Conservation (phyloP, 1,140 invertebrate species). For the Procambarus virginalis region DNA sequence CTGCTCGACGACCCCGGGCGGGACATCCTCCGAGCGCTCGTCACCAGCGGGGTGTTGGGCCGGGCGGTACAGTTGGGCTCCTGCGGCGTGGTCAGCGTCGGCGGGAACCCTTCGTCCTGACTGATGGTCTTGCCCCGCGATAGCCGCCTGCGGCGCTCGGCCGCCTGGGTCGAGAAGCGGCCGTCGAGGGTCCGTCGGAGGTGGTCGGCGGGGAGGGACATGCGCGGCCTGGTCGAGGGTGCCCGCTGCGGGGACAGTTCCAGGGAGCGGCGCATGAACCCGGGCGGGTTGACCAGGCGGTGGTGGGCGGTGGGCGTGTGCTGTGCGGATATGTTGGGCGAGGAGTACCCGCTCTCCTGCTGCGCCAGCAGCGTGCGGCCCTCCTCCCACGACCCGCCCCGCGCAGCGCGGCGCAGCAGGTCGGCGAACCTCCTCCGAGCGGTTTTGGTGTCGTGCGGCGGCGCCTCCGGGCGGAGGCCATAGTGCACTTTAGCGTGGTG, state of each 20-base stretch:
- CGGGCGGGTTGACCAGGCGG: constrained; percentile 62
- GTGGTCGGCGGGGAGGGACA: constrained; percentile 68
- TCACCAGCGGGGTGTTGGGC: constrained; percentile 37
- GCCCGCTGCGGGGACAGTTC: constrained; percentile 63
- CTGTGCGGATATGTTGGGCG: constrained; percentile 68
- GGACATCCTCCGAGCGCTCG: constrained; percentile 63
- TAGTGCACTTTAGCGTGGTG: constrained; percentile 64
- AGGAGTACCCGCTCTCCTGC: constrained; percentile 70
- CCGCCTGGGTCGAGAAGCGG: constrained; percentile 65
- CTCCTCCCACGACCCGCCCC: constrained; percentile 67
- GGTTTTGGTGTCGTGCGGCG: constrained; percentile 55
- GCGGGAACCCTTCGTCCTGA: constrained; percentile 66
- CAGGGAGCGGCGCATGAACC: constrained; percentile 60
- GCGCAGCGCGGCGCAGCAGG: constrained; percentile 58
- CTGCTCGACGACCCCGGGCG: constrained; percentile 67
- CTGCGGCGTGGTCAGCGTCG: constrained; percentile 29
- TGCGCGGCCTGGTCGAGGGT: constrained; percentile 59
- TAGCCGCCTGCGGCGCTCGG: constrained; percentile 58
- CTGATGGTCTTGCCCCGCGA: constrained; percentile 68
- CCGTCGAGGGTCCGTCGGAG: constrained; percentile 65
- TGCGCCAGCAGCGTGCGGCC: constrained; percentile 64
- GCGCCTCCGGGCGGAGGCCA: constrained; percentile 55
- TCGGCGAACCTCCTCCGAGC: constrained; percentile 64
- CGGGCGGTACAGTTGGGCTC: constrained; percentile 21
- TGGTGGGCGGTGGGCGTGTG: constrained; percentile 68